Percentiles rank a stretch among this genome's conserved stretches.
These are phyloP conservation scores for Ecliptopera silaceata DNA, from an alignment of 2,888 invertebrate genomes.

Conservation along the genomic window DNA sequence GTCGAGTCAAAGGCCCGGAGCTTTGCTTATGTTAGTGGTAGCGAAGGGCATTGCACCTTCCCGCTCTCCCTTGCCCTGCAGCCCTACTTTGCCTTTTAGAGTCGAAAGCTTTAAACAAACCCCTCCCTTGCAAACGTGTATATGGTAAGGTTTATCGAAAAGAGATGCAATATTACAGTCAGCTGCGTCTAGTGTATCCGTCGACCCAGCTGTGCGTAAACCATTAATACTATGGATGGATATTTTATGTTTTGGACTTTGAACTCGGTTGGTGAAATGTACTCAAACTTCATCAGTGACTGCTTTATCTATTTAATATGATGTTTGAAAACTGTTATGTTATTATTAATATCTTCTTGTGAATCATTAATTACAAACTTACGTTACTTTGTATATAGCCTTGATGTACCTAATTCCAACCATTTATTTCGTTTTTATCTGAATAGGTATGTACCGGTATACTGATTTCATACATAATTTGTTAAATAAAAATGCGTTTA, in stretches of 20 bases:
- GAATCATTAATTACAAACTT: too few species aligned
- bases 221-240: slow-evolving; percentile 63
- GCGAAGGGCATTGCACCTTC: slow-evolving; percentile 80
- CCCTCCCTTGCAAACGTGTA: slow-evolving; percentile 63
- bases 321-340: slow-evolving; percentile 44
- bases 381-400: too few species aligned
- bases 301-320: slow-evolving; percentile 61
- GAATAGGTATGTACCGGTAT: too few species aligned
- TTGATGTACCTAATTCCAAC: not conserved
- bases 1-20: slow-evolving; percentile 74
- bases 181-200: slow-evolving; percentile 64
- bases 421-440: not conserved
- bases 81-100: slow-evolving; percentile 77
- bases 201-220: slow-evolving; percentile 72
- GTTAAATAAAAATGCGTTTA: too few species aligned
- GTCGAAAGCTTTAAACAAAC: slow-evolving; percentile 61
- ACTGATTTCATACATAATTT: too few species aligned
- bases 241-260: slow-evolving; percentile 76
- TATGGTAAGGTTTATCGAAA: slow-evolving; percentile 59
- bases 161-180: slow-evolving; percentile 72
- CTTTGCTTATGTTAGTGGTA: slow-evolving; percentile 68
- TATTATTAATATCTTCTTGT: too few species aligned
- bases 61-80: slow-evolving; percentile 80
- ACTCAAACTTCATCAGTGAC: slow-evolving; percentile 56
- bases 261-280: slow-evolving; percentile 75